Base-by-base conservation (phyloP, 2,113 vertebrate species). In the Odocoileus virginianus region DNA sequence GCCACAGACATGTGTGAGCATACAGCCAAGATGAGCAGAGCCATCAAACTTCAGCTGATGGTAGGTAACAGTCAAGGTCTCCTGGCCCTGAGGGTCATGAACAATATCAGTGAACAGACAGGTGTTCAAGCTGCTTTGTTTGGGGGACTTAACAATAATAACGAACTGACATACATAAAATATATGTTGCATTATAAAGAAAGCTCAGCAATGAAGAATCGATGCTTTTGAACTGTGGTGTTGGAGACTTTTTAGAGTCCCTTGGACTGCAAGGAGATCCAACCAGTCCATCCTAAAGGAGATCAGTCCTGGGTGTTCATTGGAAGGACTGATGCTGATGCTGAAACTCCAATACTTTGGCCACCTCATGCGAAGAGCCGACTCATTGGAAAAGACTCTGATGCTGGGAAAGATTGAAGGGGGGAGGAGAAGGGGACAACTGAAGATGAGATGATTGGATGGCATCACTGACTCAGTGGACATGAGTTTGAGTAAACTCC, bases 161-260 rank as follows among this genome's bases (percentile, higher is more conserved):
- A 67, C 6, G 84, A 89, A 55, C 3, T 85, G 28, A 58, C 40
- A 40, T 1, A 60, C 4, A 13, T 36, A 71, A 40, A 23, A 71
- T 40, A 71, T 71, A 71, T 23, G n/a, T 71, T 23, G n/a, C 9
- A 40, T 19, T 71, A 71, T 23, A 71, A 71, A 40, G 67, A 40
- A 71, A 23, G 1, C n/a, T 71, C n/a, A 71, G 67, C 0, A 0
- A 19, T 1, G 10, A 71, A 71, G 67, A 71, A 71, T 5, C 21
- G n/a, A 71, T 36, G 64, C 19, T 71, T 71, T 71, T 36, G 19
- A 71, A 40, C 67, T 71, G 17, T 11, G 67, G n/a, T 67, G 64
- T 0, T 71, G n/a, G 67, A 71, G 67, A 71, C 19, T 71, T 2
- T 40, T 71, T 2, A 40, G 67, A 71, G n/a, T 71, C 67, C 19